phyloP scores from a whole-genome alignment of 2,888 invertebrate genomes.

The Imbricaverruca yamaguchii region DNA sequence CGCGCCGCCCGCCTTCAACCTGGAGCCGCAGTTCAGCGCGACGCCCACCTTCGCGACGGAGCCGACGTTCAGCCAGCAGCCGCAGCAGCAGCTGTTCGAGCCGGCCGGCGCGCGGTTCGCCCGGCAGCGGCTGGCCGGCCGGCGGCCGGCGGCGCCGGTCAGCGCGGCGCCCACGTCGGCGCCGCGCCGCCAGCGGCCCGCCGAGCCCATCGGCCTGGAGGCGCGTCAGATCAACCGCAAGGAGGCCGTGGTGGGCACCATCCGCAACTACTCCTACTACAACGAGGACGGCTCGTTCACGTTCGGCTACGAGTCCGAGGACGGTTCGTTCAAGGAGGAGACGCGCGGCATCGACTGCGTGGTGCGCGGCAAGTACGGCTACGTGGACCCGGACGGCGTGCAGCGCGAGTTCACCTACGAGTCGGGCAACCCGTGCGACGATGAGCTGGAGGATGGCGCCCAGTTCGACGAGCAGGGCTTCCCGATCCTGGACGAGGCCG shows the following conservation, averaged over 20 bases:
- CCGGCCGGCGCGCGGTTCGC: background rate
- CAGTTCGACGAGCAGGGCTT: constrained; percentile 42
- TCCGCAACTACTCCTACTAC: constrained; percentile 71
- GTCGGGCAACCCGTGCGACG: constrained; percentile 76
- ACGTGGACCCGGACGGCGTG: constrained; percentile 77
- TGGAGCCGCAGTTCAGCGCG: background rate
- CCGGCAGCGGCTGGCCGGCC: background rate
- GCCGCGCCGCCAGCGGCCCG: background rate
- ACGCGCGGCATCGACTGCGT: constrained; percentile 78
- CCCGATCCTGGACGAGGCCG: constrained; percentile 41
- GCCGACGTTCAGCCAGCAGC: background rate
- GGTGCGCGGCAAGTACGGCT: constrained; percentile 77
- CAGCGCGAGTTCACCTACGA: constrained; percentile 79
- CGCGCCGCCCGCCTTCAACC: background rate
- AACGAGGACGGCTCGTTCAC: constrained; percentile 78
- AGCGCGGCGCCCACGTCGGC: background rate
- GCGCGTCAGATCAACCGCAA: background rate
- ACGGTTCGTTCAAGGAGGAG: constrained; percentile 79
- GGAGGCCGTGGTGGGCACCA: constrained; percentile 57
- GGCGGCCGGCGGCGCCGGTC: background rate
- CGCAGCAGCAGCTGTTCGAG: background rate
- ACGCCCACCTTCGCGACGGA: background rate
- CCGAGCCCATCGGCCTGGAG: background rate
- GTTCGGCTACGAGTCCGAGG: constrained; percentile 68
- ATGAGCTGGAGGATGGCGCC: constrained; percentile 58